These are phyloP conservation scores for Hippotragus niger DNA, from an alignment of 2,113 vertebrate species.

Conservation along the genomic window DNA sequence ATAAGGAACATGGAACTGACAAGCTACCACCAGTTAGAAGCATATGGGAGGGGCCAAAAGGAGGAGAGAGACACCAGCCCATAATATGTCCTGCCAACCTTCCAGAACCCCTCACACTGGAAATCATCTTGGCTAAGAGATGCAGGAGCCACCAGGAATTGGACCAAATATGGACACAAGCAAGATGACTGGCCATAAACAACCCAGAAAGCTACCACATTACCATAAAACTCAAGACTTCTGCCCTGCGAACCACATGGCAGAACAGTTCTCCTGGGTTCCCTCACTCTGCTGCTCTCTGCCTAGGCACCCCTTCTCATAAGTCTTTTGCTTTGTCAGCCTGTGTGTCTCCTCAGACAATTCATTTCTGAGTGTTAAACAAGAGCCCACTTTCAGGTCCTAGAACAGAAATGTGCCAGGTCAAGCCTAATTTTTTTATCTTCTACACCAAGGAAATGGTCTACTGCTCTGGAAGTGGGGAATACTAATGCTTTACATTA, in stretches of 20 bases:
- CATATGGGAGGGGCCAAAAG: background rate
- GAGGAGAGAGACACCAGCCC: background rate
- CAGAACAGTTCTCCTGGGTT: background rate
- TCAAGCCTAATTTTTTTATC: background rate
- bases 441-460: background rate
- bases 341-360: background rate
- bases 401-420: background rate
- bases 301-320: background rate
- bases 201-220: background rate
- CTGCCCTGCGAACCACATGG: accelerated
- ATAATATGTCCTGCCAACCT: background rate
- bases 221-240: background rate
- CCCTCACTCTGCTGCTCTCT: background rate
- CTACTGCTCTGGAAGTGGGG: background rate
- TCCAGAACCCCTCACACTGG: background rate
- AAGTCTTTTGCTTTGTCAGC: background rate
- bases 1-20: background rate
- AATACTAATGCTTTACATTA: background rate
- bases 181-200: background rate
- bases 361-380: background rate
- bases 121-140: background rate
- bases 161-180: background rate
- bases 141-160: background rate
- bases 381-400: background rate
- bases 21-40: background rate